These are phyloP conservation scores for Theristus sp. DNA, from an alignment of 2,888 invertebrate species.

Conservation along the genomic window DNA sequence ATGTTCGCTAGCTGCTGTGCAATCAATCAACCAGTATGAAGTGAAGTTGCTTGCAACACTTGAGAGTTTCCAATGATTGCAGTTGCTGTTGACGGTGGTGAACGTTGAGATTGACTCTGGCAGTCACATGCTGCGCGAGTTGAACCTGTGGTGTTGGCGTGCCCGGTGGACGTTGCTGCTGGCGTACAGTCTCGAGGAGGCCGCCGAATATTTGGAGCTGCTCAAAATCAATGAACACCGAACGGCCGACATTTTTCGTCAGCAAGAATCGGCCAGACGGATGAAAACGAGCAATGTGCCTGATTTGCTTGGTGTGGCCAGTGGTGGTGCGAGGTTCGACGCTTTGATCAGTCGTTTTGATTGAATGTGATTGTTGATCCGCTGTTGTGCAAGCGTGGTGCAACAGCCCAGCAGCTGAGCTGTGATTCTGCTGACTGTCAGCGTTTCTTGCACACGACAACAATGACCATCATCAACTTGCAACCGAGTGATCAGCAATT, in stretches of 20 bases:
- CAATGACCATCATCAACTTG: too few species aligned
- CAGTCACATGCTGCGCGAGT: slow-evolving; percentile 18
- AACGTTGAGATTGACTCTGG: slow-evolving; percentile 24
- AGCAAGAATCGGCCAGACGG: background rate
- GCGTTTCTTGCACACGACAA: too few species aligned
- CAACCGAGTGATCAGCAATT: too few species aligned
- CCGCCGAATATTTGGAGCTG: slow-evolving; percentile 25
- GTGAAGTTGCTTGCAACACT: background rate
- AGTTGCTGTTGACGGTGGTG: slow-evolving; percentile 19
- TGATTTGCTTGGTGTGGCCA: background rate
- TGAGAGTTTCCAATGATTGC: background rate
- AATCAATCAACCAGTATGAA: too few species aligned
- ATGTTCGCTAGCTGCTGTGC: too few species aligned
- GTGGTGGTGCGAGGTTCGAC: background rate
- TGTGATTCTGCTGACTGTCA: too few species aligned
- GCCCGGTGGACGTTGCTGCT: slow-evolving; percentile 22
- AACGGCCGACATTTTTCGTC: slow-evolving; percentile 6
- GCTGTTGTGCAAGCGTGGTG: too few species aligned
- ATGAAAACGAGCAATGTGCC: background rate
- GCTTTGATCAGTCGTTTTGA: background rate
- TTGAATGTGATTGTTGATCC: too few species aligned
- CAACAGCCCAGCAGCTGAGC: too few species aligned
- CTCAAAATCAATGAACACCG: slow-evolving; percentile 19
- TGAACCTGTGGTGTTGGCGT: slow-evolving; percentile 22
- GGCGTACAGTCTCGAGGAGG: slow-evolving; percentile 21